Conservation (phyloP, 2,113 vertebrate species). For the Oryzias curvinotus region DNA sequence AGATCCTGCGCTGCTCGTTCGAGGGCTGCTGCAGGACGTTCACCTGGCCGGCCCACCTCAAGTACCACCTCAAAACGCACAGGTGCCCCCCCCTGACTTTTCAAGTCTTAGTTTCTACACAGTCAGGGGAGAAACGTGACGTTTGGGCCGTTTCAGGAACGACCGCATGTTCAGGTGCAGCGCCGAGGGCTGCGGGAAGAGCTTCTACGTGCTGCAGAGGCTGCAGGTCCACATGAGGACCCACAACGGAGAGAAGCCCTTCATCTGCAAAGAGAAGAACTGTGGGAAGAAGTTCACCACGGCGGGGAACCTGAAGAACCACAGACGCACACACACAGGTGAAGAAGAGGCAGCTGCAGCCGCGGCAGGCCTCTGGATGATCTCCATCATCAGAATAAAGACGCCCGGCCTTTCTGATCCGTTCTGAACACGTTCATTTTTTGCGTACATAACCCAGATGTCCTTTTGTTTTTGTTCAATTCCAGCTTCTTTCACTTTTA, state of each 20-base stretch:
- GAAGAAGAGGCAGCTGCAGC: conserved; percentile 36
- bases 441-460: too few relatives aligned
- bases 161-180: conserved; percentile 93
- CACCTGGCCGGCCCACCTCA: conserved; percentile 95
- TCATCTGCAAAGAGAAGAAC: conserved; percentile 89
- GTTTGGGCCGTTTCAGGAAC: conserved; percentile 76
- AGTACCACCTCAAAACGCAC: conserved; percentile 98
- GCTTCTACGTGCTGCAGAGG: conserved; percentile 96
- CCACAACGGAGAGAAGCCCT: conserved; percentile 98
- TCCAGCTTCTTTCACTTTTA: too few relatives aligned
- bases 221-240: conserved; percentile 98
- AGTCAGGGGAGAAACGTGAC: too few relatives aligned
- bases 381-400: too few relatives aligned
- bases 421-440: not conserved
- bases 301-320: conserved; percentile 97
- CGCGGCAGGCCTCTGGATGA: too few relatives aligned
- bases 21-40: conserved; percentile 94
- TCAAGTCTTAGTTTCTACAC: too few relatives aligned
- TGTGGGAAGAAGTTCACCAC: conserved; percentile 98
- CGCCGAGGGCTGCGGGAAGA: conserved; percentile 96
- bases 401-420: conserved; percentile 18
- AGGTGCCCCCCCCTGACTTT: conserved; percentile 69
- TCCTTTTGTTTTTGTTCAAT: too few relatives aligned
- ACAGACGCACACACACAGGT: conserved; percentile 94
- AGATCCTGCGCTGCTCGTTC: conserved; percentile 91